These are phyloP conservation scores for Lateolabrax maculatus DNA, from an alignment of 2,797 vertebrate genomes.

Conservation along the genomic window DNA sequence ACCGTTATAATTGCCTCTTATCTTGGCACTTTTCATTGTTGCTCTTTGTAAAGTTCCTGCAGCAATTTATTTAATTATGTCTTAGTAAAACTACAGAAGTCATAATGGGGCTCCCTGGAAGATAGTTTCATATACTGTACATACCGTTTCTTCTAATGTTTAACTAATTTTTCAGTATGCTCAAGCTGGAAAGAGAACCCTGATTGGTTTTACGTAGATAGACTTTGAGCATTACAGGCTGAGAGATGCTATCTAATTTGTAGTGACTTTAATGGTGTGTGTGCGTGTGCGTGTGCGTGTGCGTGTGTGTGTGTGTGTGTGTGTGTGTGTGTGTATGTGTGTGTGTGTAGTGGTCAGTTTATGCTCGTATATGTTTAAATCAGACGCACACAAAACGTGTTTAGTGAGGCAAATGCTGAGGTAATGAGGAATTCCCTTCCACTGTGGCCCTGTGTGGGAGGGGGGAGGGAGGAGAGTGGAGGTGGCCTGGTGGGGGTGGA, in stretches of 20 bases:
- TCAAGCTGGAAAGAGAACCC: background rate
- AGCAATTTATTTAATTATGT: slow-evolving; percentile 41
- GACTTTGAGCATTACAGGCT: slow-evolving; percentile 3
- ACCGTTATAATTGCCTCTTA: slow-evolving; percentile 34
- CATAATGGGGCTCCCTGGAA: slow-evolving; percentile 2
- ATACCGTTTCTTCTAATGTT: background rate
- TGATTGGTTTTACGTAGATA: slow-evolving; percentile 11
- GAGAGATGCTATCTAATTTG: slow-evolving; percentile 7
- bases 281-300: background rate
- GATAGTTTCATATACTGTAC: background rate
- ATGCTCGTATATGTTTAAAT: slow-evolving; percentile 31
- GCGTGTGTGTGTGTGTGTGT: background rate
- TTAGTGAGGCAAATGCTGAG: slow-evolving; percentile 79
- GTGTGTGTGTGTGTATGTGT: background rate
- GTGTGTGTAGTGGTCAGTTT: slow-evolving; percentile 1
- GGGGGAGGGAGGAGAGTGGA: slow-evolving; percentile 55
- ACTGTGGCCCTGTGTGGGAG: slow-evolving; percentile 73
- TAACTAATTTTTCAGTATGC: background rate
- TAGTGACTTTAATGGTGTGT: slow-evolving; percentile 15
- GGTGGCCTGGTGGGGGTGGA: slow-evolving; percentile 69
- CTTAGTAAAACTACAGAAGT: slow-evolving; percentile 12
- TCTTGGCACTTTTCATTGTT: slow-evolving; percentile 35
- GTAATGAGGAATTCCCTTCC: slow-evolving; percentile 89
- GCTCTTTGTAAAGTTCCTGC: slow-evolving; percentile 37
- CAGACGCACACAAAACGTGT: slow-evolving; percentile 32